These are phyloP conservation scores for Coryphaenoides rupestris DNA, from an alignment of 2,113 vertebrate species.

Conservation along the genomic window DNA sequence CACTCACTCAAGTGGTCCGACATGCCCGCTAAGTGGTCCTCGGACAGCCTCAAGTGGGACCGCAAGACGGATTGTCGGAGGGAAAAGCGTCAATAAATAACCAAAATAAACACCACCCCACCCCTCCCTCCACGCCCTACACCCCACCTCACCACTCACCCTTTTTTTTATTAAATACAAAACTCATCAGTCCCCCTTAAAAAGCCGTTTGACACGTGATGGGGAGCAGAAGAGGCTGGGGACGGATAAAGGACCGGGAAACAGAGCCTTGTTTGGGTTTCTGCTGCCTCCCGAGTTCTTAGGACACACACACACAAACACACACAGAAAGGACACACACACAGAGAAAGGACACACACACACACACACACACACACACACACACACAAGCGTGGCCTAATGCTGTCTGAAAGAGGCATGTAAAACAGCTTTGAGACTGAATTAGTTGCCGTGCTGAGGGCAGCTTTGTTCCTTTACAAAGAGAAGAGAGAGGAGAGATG, in stretches of 20 bases:
- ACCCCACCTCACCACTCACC: no score
- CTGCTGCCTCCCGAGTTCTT: constrained; percentile 53
- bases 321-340: constrained; percentile 59
- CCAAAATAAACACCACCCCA: constrained; percentile 32
- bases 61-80: constrained; percentile 11
- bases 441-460: constrained; percentile 55
- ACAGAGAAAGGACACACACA: constrained; percentile 57
- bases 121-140: no score
- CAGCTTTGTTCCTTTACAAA: constrained; percentile 54
- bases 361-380: constrained; percentile 55
- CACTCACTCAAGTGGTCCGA: constrained; percentile 47
- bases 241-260: constrained; percentile 34
- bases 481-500: constrained; percentile 35
- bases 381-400: constrained; percentile 57
- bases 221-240: constrained; percentile 4
- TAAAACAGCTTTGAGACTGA: constrained; percentile 65
- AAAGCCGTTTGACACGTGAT: constrained; percentile 24
- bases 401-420: constrained; percentile 65
- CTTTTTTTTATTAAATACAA: constrained; percentile 19
- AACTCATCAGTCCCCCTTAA: constrained; percentile 21
- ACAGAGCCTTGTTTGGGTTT: constrained; percentile 54
- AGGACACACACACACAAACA: constrained; percentile 58
- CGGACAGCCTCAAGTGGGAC: constrained; percentile 29
- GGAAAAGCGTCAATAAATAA: constrained; percentile 31
- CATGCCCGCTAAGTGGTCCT: constrained; percentile 40